Conservation (phyloP, 2,113 vertebrate genomes). For the Xyrauchen texanus region DNA sequence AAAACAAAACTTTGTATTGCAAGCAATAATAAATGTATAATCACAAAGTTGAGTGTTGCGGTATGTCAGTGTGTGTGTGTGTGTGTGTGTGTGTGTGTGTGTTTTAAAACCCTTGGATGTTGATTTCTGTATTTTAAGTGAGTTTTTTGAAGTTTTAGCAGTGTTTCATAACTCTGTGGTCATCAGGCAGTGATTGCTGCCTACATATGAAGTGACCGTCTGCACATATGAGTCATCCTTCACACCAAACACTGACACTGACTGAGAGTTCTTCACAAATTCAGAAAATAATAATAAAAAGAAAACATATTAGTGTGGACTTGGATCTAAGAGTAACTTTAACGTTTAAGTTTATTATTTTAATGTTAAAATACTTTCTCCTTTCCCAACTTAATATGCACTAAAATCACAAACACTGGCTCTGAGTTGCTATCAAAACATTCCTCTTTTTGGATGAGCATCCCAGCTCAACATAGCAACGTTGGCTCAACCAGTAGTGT, state of each 20-base stretch:
- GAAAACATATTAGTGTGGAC: neutral
- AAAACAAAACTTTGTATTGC: neutral
- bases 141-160: constrained; percentile 13
- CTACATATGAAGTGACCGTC: constrained; percentile 40
- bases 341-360: too few species aligned
- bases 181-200: constrained; percentile 47
- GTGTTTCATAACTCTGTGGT: constrained; percentile 21
- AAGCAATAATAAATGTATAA: neutral
- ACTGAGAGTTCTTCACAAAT: constrained; percentile 29
- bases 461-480: too few species aligned
- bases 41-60: too few species aligned
- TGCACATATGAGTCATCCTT: constrained; percentile 46
- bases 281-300: neutral
- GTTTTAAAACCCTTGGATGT: neutral
- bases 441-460: too few species aligned
- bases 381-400: too few species aligned
- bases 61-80: too few species aligned
- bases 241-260: constrained; percentile 27
- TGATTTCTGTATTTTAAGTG: neutral
- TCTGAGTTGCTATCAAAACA: too few species aligned
- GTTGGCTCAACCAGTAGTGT: too few species aligned
- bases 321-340: too few species aligned
- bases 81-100: too few species aligned
- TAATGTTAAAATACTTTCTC: too few species aligned
- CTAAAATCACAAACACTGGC: too few species aligned